Percentiles rank a stretch among this genome's conserved stretches.
Conservation (phyloP, 2,113 vertebrate species). For the Arenaria interpres region DNA sequence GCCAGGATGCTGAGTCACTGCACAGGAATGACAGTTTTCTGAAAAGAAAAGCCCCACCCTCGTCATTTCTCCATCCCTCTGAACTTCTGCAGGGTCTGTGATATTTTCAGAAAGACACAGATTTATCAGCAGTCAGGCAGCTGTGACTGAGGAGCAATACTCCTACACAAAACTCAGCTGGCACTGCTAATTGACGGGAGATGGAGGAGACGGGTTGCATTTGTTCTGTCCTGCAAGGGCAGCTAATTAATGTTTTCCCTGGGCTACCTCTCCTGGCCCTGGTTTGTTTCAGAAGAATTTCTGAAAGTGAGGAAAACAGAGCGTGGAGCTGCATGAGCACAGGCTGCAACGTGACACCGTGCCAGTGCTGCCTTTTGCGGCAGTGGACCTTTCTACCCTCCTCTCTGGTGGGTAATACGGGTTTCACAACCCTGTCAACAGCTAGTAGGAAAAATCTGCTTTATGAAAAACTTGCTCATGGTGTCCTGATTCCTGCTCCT, state of each 20-base stretch:
- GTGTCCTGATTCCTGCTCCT: not conserved
- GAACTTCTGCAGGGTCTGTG: not conserved
- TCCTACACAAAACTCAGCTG: not conserved
- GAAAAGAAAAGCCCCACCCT: not conserved
- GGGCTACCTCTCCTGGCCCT: not conserved
- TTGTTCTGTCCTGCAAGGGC: not conserved
- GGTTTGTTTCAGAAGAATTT: not conserved
- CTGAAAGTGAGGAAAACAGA: not conserved
- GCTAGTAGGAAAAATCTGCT: not conserved
- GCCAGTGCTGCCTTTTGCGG: fast-evolving
- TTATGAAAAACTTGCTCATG: fast-evolving
- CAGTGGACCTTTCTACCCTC: not conserved
- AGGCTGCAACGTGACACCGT: fast-evolving
- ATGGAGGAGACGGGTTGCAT: not conserved
- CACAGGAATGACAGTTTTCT: not conserved
- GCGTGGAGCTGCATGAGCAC: not conserved
- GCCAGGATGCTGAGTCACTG: not conserved
- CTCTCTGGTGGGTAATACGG: not conserved
- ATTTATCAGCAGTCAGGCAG: not conserved
- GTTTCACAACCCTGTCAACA: not conserved
- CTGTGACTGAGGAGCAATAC: not conserved
- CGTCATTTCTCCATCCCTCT: not conserved
- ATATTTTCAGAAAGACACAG: not conserved
- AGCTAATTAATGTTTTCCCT: not conserved
- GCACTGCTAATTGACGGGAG: fast-evolving